Base-by-base conservation (phyloP, 1,140 invertebrate genomes). In the Ceratitis capitata region DNA sequence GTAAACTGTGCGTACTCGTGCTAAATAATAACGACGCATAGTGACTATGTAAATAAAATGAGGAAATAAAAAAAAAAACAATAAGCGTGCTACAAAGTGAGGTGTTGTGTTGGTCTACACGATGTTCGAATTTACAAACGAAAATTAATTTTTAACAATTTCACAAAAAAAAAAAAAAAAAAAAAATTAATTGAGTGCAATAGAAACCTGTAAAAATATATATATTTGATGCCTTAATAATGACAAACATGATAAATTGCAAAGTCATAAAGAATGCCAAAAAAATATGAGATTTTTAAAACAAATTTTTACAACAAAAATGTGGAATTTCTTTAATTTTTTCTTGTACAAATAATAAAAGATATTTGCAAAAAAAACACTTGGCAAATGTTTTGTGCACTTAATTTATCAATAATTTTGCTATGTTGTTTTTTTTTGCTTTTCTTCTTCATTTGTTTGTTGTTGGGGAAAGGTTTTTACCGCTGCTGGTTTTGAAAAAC, bases 1-100 rank as follows among this genome's bases (percentile, higher is more conserved):
- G 64, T 39, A 69, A 64, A 69, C 35, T 42, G 23, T n/a, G 23
- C 51, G 51, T n/a, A 5, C 64, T 39, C 58, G 58, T 69, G 39
- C 39, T 19, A 42, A 42, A n/a, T 19, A 69, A 69, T 14, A 14
- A 69, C 12, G 12, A 16, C 29, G 26, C n/a, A 69, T 69, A 35
- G 64, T 69, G 64, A 69, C 64, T 69, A 69, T n/a, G 64, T 69
- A 39, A 69, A 69, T 69, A 69, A 5, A 39, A 56, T 56, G 16
- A 10, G n/a, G n/a, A n/a, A 19, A 39, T 19, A 69, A 35, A 4
- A 69, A 69, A 39, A 69, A 1, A 19, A 69, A 23, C n/a, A 42
- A 16, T 69, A 69, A 26, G 58, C 58, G 58, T 3, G n/a, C 64
- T n/a, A 35, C n/a, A 16, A 69, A 16, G 32, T 69, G 64, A 39